Evolutionary conservation across 2,797 vertebrate genomes (phyloP), one percentile per base, ranked within the genome.

Genomic region (Botia almorhae): DNA sequence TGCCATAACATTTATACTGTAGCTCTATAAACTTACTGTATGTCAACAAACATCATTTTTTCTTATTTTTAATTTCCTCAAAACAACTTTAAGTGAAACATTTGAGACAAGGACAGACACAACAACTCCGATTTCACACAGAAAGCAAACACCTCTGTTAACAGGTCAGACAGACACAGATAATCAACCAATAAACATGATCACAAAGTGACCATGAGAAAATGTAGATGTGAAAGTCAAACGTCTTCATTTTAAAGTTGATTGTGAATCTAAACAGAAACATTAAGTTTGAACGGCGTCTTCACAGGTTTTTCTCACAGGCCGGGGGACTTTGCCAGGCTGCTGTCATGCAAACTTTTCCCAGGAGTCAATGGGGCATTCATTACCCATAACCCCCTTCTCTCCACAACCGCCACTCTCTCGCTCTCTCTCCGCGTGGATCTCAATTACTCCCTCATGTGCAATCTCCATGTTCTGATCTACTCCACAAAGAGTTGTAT

Each of bases 381-480:
- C 67, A 69, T 75, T 82, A 81, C 83, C 82, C 82, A 77, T 58
- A 70, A 82, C 16, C 70, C 76, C 70, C 51, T 60, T 82, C 80
- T 76, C 79, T 82, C 58, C 50, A 61, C 63, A 48, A 50, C 70
- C 16, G 67, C 73, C 58, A 26, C 23, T 33, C 68, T 29, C 51
- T 14, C 65, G 36, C 63, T 63, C 71, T 23, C 33, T 56, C 53
- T 53, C 53, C 0, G 43, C 10, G 43, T 76, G 73, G 61, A 82
- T 74, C 75, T 80, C 76, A 69, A 85, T 84, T 68, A 84, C 84
- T 84, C 76, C 83, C 86, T 86, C 50, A 73, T 85, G 76, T 72
- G 78, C 82, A 33, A 17, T 53, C 63, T 36, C 56, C 21, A 13
- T 5, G 29, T 36, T n/a, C 26, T 63, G 61, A 63, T 33, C 6